phyloP scores from a whole-genome alignment of 2,113 vertebrate genomes.

The Triplophysa tibetana region DNA sequence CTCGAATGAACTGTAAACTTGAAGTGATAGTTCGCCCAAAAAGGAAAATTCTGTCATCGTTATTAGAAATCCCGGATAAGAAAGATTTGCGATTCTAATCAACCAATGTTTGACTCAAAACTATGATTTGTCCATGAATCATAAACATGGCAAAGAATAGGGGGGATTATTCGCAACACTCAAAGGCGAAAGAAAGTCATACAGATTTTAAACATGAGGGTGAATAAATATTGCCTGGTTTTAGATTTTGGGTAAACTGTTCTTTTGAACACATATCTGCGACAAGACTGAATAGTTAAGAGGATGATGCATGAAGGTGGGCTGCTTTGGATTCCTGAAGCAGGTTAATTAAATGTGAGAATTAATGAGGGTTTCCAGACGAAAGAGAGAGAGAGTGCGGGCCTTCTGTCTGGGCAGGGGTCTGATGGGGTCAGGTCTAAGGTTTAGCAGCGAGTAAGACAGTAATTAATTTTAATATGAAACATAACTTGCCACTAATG shows the following conservation, averaged over 20 bases:
- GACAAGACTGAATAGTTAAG: not conserved
- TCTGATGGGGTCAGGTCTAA: conserved; percentile 46
- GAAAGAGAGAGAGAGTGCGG: conserved; percentile 17
- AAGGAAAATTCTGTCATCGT: no score
- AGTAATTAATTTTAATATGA: conserved; percentile 64
- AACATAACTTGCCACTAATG: conserved; percentile 59
- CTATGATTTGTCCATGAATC: no score
- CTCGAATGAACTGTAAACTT: no score
- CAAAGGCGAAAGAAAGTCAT: no score
- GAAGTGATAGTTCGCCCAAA: no score
- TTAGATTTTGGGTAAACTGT: not conserved
- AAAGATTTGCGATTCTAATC: no score
- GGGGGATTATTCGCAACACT: no score
- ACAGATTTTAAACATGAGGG: no score
- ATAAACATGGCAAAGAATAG: no score
- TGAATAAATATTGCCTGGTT: not conserved
- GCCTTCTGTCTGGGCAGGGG: conserved; percentile 45
- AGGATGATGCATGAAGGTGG: not conserved
- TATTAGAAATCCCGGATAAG: no score
- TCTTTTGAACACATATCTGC: not conserved
- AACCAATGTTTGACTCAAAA: no score
- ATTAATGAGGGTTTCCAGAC: conserved; percentile 46
- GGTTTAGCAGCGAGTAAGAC: conserved; percentile 42
- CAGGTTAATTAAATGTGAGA: conserved; percentile 43
- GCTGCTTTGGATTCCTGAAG: not conserved